phyloP scores from a whole-genome alignment of 2,113 vertebrate genomes.

The Pao palembangensis region DNA sequence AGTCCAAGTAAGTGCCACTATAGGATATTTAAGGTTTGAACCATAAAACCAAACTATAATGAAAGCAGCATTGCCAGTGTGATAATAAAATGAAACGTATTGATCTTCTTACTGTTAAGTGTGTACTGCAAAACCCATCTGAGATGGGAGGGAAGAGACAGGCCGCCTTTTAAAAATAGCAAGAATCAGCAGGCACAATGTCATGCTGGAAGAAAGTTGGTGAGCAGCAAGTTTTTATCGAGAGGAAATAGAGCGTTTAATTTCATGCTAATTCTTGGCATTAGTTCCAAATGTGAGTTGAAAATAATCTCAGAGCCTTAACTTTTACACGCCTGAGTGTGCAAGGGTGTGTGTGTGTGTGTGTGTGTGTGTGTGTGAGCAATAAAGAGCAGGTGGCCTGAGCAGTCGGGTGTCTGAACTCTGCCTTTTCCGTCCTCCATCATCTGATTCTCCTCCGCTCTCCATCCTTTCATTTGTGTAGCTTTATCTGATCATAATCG shows the following conservation, averaged over 20 bases:
- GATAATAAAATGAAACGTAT: not conserved
- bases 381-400: conserved; percentile 49
- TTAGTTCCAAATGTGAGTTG: conserved; percentile 49
- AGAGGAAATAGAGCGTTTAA: conserved; percentile 56
- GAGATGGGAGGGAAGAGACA: conserved; percentile 36
- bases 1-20: no score
- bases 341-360: not conserved
- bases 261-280: conserved; percentile 62
- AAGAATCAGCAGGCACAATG: conserved; percentile 54
- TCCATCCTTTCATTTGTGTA: not conserved
- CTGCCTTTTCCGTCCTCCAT: conserved; percentile 35
- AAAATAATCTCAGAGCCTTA: conserved; percentile 24
- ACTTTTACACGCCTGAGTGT: not conserved
- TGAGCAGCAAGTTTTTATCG: conserved; percentile 58
- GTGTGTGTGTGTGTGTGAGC: not conserved
- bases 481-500: conserved; percentile 19
- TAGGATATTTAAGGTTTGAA: no score
- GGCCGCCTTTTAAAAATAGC: conserved; percentile 62
- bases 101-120: conserved; percentile 21
- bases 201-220: conserved; percentile 57
- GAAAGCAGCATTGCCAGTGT: not conserved
- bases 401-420: conserved; percentile 36
- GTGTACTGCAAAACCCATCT: conserved; percentile 31
- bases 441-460: conserved; percentile 37
- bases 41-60: no score